phyloP scores from a whole-genome alignment of 2,797 vertebrate species.

The Decapterus maruadsi region DNA sequence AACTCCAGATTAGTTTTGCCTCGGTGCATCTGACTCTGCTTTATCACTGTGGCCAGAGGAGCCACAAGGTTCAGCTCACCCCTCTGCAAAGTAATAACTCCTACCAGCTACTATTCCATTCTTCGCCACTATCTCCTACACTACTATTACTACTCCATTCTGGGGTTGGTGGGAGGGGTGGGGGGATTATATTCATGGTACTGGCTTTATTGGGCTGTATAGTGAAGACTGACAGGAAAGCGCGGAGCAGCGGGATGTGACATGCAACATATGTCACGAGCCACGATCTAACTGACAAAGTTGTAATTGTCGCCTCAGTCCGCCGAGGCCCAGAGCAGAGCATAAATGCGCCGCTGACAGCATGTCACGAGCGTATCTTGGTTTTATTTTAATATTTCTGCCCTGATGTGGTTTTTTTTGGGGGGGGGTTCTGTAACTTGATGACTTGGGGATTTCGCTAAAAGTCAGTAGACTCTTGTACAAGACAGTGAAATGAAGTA shows the following conservation, averaged over 20 bases:
- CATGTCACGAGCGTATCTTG: slow-evolving; percentile 55
- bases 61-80: slow-evolving; percentile 78
- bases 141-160: slow-evolving; percentile 73
- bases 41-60: slow-evolving; percentile 83
- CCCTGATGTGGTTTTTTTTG: slow-evolving; percentile 62
- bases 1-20: slow-evolving; percentile 87
- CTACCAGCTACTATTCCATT: slow-evolving; percentile 72
- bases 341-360: slow-evolving; percentile 62
- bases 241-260: slow-evolving; percentile 54
- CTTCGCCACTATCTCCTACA: slow-evolving; percentile 67
- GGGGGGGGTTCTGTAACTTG: slow-evolving; percentile 52
- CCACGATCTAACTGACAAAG: slow-evolving; percentile 71
- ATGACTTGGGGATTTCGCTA: slow-evolving; percentile 66
- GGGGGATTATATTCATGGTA: slow-evolving; percentile 69
- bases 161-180: slow-evolving; percentile 41
- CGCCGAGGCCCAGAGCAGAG: slow-evolving; percentile 53
- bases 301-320: slow-evolving; percentile 68
- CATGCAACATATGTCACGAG: slow-evolving; percentile 67
- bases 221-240: slow-evolving; percentile 68
- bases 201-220: slow-evolving; percentile 69
- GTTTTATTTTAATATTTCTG: slow-evolving; percentile 73
- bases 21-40: slow-evolving; percentile 82
- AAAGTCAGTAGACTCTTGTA: slow-evolving; percentile 49
- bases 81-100: slow-evolving; percentile 79
- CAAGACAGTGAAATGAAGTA: slow-evolving; percentile 52